These are phyloP conservation scores for Steinernema carpocapsae DNA, from an alignment of 2,888 invertebrate species.

Conservation along the genomic window DNA sequence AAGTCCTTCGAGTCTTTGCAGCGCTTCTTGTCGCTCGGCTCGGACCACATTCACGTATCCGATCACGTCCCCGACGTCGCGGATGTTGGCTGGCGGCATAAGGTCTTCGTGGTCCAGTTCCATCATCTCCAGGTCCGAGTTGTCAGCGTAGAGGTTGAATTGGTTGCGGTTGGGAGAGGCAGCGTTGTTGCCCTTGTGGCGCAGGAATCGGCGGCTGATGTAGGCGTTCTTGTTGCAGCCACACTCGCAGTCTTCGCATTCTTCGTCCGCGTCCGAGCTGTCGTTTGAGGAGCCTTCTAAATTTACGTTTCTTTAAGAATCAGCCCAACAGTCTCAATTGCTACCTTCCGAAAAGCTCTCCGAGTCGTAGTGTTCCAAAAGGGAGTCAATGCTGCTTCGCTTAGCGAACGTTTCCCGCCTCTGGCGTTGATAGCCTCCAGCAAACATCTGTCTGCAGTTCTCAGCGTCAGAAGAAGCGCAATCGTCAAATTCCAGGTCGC, in stretches of 20 bases:
- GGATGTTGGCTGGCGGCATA: conserved; percentile 16
- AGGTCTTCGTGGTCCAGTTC: conserved; percentile 12
- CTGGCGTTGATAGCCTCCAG: not conserved
- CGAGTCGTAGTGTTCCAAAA: conserved; percentile 18
- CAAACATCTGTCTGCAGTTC: not conserved
- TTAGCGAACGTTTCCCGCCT: conserved; percentile 25
- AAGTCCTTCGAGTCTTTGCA: conserved; percentile 1
- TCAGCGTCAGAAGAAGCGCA: not conserved
- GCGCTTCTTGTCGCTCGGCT: conserved; percentile 6
- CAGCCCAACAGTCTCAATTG: not conserved
- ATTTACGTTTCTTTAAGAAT: not conserved
- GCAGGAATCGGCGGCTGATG: conserved; percentile 27
- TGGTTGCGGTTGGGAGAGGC: not conserved
- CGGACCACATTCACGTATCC: conserved; percentile 17
- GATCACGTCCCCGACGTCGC: not conserved
- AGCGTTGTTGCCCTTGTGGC: not conserved
- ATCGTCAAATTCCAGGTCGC: conserved; percentile 11
- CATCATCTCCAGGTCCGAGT: conserved; percentile 27
- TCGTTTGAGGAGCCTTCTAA: conserved; percentile 10
- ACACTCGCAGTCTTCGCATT: conserved; percentile 16
- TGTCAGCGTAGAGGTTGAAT: conserved; percentile 1
- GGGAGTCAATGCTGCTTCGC: conserved; percentile 7
- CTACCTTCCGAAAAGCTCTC: conserved; percentile 4
- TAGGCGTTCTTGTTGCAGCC: conserved; percentile 20
- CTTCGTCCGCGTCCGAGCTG: not conserved